These are phyloP conservation scores for Menidia menidia DNA, from an alignment of 2,797 vertebrate genomes.

Conservation along the genomic window DNA sequence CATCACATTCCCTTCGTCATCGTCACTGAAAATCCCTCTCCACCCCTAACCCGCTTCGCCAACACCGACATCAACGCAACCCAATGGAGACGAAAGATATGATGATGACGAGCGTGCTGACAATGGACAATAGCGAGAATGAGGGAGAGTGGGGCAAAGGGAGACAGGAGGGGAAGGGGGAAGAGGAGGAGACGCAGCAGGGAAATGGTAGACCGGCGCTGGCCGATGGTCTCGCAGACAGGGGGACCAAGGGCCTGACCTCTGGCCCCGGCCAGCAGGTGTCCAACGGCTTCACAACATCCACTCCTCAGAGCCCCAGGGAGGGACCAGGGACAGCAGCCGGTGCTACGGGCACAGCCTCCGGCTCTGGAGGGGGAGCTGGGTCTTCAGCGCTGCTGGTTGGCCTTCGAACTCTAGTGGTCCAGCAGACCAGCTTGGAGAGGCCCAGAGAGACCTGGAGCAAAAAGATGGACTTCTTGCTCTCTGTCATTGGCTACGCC, in stretches of 20 bases:
- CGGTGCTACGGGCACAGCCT: conserved; percentile 36
- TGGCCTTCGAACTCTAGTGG: conserved; percentile 86
- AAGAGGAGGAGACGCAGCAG: conserved; percentile 62
- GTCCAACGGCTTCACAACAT: conserved; percentile 91
- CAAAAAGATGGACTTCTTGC: conserved; percentile 98
- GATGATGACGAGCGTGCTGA: conserved; percentile 76
- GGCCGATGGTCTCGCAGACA: conserved; percentile 74
- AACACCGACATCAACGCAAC: conserved; percentile 44
- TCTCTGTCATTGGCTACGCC: conserved; percentile 97
- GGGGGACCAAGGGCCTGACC: conserved; percentile 74
- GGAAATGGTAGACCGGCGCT: conserved; percentile 85
- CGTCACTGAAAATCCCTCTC: conserved; percentile 58
- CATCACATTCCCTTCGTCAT: conserved; percentile 67
- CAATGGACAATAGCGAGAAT: conserved; percentile 78
- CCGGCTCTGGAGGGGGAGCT: conserved; percentile 41
- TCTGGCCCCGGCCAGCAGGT: conserved; percentile 82
- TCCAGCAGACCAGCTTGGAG: conserved; percentile 87
- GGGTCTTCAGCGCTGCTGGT: conserved; percentile 57
- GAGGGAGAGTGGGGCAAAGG: conserved; percentile 71
- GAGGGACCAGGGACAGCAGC: conserved; percentile 74
- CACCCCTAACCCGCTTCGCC: conserved; percentile 63
- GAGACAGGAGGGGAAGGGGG: conserved; percentile 63
- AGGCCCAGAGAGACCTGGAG: conserved; percentile 93
- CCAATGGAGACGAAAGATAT: conserved; percentile 89
- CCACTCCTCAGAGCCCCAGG: conserved; percentile 84